Evolutionary conservation across 2,888 invertebrate genomes (phyloP).

Genomic region (Heteropelma amictum): DNA sequence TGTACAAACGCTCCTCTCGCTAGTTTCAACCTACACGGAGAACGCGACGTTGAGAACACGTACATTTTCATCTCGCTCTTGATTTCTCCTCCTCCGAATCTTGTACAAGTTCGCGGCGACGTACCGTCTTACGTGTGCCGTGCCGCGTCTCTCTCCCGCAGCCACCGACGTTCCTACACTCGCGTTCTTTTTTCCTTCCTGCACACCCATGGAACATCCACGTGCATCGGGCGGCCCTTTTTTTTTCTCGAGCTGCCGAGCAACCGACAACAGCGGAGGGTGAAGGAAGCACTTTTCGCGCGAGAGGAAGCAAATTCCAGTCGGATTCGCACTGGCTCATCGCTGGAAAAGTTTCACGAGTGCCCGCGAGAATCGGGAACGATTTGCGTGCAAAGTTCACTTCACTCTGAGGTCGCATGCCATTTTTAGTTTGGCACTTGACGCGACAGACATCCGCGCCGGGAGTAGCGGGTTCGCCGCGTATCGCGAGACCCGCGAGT

Average conservation of each 20-base stretch:
- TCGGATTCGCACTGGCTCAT: no score
- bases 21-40: constrained; percentile 41
- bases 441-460: constrained; percentile 51
- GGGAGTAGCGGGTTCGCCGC: constrained; percentile 53
- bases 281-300: no score
- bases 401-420: neutral
- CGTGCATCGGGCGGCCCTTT: no score
- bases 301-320: no score
- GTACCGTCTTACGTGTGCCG: neutral
- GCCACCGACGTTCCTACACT: no score
- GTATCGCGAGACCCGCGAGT: constrained; percentile 36
- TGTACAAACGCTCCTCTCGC: constrained; percentile 17
- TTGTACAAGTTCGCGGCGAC: constrained; percentile 20
- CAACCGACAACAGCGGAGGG: no score
- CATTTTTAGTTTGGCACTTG: constrained; percentile 7
- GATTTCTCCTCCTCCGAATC: constrained; percentile 17
- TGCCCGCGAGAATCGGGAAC: no score
- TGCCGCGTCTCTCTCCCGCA: no score
- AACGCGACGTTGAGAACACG: constrained; percentile 24
- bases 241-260: no score
- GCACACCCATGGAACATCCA: no score
- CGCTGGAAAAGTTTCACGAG: no score
- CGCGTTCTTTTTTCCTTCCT: no score
- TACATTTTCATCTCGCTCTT: constrained; percentile 25
- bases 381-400: neutral